These are phyloP conservation scores for Sinosuthora webbiana DNA, from an alignment of 2,113 vertebrate species.

Conservation along the genomic window DNA sequence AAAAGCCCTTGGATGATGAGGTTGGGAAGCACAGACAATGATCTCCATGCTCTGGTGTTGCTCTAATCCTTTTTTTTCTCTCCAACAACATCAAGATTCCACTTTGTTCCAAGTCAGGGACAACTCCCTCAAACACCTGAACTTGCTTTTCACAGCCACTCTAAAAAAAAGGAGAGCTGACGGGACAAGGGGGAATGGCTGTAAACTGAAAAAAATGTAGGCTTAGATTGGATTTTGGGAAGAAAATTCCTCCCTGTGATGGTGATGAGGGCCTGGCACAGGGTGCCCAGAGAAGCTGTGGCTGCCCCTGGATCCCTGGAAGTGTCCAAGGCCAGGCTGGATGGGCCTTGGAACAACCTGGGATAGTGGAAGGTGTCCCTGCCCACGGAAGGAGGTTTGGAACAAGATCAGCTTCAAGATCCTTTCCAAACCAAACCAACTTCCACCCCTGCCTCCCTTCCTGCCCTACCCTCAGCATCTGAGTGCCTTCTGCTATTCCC, in stretches of 20 bases:
- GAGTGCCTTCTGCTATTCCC: not conserved
- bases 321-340: not conserved
- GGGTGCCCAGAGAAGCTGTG: not conserved
- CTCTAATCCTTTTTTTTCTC: not conserved
- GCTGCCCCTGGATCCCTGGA: not conserved
- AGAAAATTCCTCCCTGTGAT: not conserved
- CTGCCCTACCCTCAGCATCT: not conserved
- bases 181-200: not conserved
- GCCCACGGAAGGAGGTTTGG: not conserved
- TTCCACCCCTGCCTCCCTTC: not conserved
- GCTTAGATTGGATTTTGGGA: not conserved
- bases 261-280: not conserved
- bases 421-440: not conserved
- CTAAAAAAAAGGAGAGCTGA: not conserved
- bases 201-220: not conserved
- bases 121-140: not conserved
- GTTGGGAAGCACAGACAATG: not conserved
- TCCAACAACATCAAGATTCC: not conserved
- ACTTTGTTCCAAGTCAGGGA: not conserved
- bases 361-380: not conserved
- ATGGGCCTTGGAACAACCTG: fast-evolving
- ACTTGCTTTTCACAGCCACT: not conserved
- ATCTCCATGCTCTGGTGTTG: not conserved
- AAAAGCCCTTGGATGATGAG: not conserved
- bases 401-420: not conserved